Evolutionary conservation across 2,113 vertebrate genomes (phyloP), one percentile per base, ranked within the genome.

Genomic region (Manacus vitellinus): DNA sequence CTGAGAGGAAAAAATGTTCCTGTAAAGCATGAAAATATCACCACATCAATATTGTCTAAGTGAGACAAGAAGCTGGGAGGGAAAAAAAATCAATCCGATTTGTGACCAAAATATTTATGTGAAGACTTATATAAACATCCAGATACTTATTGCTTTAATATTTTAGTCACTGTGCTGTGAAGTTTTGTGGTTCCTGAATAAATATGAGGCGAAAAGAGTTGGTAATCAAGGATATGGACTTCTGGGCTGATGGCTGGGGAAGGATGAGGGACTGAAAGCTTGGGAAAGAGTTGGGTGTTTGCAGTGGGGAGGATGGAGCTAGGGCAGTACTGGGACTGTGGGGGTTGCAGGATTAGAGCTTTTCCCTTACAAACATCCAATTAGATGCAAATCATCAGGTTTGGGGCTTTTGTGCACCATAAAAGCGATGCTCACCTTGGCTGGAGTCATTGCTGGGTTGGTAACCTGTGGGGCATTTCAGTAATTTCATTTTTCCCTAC

Each of bases 61-160:
- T 16, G 76, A 68, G 61, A 72, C 30, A n/a, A n/a, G 58, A 10
- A 67, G 27, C 2, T 1, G 2, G 52, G 2, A 4, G 15, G 23
- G 2, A 1, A 1, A 19, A 24, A 43, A 59, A 80, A 56, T 93
- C 89, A 55, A 51, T 95, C 52, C 75, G 21, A 59, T 54, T 56
- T 56, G 56, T 43, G 28, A 73, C 73, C 89, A 71, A 77, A 93
- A 93, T 84, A 70, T 75, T 95, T 56, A 54, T 22, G n/a, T 44
- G 58, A 33, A 22, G 59, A 76, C 66, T 92, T 94, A 33, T 87
- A 43, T 49, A 78, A 91, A 62, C 35, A 71, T 5, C 47, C 65
- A 82, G 37, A 31, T 89, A 85, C 62, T 78, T 82, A 93, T 76
- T 35, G 59, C 72, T 80, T 74, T 77, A 44, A 47, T 77, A 25